Evolutionary conservation across 2,888 invertebrate genomes (phyloP).

Genomic region (Imbricaverruca yamaguchii): DNA sequence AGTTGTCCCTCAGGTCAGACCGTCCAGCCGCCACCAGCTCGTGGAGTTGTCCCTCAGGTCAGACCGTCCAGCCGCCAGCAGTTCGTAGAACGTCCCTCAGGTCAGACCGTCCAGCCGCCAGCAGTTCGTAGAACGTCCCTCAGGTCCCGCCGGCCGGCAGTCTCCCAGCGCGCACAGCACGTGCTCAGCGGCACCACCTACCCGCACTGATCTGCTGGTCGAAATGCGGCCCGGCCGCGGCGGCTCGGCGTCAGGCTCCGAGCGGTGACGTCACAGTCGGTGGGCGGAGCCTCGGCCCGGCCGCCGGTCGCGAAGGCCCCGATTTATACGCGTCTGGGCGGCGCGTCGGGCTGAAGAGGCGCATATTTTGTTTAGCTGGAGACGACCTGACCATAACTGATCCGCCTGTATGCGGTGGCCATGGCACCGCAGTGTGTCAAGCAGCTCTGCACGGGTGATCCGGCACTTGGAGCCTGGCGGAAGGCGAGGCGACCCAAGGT

Average conservation of each 20-base stretch:
- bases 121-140: neutral
- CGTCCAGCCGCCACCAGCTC: too few species aligned
- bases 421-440: neutral
- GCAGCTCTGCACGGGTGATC: neutral
- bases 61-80: too few species aligned
- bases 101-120: neutral
- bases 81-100: too few species aligned
- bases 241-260: neutral
- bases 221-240: neutral
- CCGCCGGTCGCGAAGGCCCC: neutral
- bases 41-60: too few species aligned
- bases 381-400: neutral
- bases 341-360: neutral
- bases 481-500: too few species aligned
- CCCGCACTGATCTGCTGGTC: neutral
- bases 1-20: too few species aligned
- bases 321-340: neutral
- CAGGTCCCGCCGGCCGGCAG: too few species aligned
- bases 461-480: too few species aligned
- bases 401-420: neutral
- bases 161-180: too few species aligned
- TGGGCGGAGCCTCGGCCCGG: neutral
- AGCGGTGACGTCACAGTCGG: neutral
- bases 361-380: neutral
- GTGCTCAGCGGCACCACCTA: neutral